Conservation (phyloP, 1,140 invertebrate genomes). For the Calliphora vicina region DNA sequence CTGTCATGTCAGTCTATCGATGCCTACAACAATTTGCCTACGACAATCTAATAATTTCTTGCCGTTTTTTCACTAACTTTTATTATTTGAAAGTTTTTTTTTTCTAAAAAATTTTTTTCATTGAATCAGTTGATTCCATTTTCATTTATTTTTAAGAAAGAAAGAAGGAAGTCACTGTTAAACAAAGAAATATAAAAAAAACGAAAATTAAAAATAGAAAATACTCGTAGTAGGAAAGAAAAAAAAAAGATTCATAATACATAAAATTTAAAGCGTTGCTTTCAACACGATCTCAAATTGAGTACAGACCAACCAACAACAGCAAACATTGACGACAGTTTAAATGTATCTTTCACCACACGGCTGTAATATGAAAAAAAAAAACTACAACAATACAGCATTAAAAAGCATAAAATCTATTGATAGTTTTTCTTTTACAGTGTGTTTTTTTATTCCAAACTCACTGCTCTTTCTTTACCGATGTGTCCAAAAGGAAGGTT, state of each 20-base stretch:
- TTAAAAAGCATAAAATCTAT: constrained; percentile 14
- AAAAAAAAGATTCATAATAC: background rate
- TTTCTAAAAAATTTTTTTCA: too few species aligned
- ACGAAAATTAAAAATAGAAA: background rate
- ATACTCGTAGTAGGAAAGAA: background rate
- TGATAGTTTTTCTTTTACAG: background rate
- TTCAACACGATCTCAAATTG: constrained; percentile 16
- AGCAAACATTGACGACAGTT: background rate
- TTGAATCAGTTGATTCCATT: background rate
- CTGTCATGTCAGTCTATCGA: too few species aligned
- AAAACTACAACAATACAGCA: background rate
- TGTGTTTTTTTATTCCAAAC: too few species aligned
- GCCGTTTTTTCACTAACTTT: background rate
- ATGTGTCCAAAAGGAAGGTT: background rate
- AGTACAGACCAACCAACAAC: background rate
- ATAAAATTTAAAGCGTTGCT: constrained; percentile 13
- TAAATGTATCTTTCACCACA: constrained; percentile 5
- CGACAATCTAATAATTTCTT: constrained; percentile 13
- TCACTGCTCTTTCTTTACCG: background rate
- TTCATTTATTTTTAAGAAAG: background rate
- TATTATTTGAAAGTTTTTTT: background rate
- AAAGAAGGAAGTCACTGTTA: background rate
- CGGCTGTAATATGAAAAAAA: background rate
- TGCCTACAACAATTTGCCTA: background rate
- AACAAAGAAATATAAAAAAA: background rate